phyloP scores from a whole-genome alignment of 2,888 invertebrate genomes.

The Abrostola tripartita region DNA sequence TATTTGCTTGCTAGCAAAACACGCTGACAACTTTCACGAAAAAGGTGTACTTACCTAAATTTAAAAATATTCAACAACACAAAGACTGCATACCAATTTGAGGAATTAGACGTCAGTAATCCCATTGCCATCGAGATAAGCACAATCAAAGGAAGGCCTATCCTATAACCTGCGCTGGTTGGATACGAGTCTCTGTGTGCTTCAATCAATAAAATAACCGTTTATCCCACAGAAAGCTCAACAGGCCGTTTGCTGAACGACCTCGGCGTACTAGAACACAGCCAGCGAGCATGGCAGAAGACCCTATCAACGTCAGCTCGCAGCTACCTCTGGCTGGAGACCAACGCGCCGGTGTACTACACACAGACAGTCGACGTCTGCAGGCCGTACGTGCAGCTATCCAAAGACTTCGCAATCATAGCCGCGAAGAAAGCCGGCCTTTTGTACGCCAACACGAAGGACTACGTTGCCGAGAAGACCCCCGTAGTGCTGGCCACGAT shows the following conservation, averaged over 20 bases:
- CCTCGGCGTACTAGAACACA: conserved; percentile 90
- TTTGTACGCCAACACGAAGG: conserved; percentile 82
- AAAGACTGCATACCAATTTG: no score
- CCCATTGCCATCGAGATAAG: no score
- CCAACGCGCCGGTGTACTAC: conserved; percentile 91
- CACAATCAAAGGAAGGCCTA: no score
- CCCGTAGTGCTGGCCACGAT: conserved; percentile 83
- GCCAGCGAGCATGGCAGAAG: conserved; percentile 89
- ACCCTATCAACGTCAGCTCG: conserved; percentile 89
- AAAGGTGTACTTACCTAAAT: not conserved
- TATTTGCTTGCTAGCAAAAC: no score
- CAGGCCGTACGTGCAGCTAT: conserved; percentile 90
- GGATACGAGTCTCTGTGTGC: no score
- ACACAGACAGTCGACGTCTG: conserved; percentile 85
- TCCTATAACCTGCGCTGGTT: no score
- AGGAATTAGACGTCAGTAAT: no score
- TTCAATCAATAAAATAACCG: not conserved
- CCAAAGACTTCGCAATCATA: conserved; percentile 88
- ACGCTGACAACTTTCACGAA: not conserved
- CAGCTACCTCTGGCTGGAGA: conserved; percentile 90
- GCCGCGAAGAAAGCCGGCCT: conserved; percentile 85
- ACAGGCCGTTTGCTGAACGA: conserved; percentile 90
- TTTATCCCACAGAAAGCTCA: conserved; percentile 87
- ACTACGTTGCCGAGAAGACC: conserved; percentile 85
- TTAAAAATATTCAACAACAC: no score